Evolutionary conservation across 2,888 invertebrate species (phyloP), one percentile per base, ranked within the genome.

Genomic region (Luperina testacea): DNA sequence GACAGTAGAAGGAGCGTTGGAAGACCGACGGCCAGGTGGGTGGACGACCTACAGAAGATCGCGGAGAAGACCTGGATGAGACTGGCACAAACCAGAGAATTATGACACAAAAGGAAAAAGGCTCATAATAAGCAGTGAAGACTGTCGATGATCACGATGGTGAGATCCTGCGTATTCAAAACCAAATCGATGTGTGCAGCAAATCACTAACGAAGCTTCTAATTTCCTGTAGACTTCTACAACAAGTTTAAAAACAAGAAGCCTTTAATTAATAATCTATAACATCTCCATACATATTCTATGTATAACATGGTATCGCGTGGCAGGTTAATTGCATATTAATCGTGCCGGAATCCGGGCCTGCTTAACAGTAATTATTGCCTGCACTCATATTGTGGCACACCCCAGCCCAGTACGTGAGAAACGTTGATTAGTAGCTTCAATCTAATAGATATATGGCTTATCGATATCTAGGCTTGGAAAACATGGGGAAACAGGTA

Each of bases 281-380:
- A 87, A 83, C 87, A 87, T 85, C 85, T 81, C 88, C 83, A 87
- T 89, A 89, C 80, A 84, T 87, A 87, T 83, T 83, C 81, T 81
- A 75, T 61, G 72, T 65, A 82, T 53, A 86, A 80, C 84, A 84
- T 82, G 87, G 87, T 88, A 89, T 89, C 88, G 88, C 89, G 84
- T 92, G 93, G 92, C 93, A 93, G 89, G 81, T 91, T 93, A 93
- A 93, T 93, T 93, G 91, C 92, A 91, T 92, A 92, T 93, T 93
- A 93, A 93, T 92, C 89, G 87, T 88, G 81, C 77, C 85, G 89
- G 92, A 92, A 91, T 92, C 91, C 90, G 85, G 90, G 83, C 89
- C 91, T 90, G 90, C 90, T 92, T 92, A 92, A 80, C 89, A 88
- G 91, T 93, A 93, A 93, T 93, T 92, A 93, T 91, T 90, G 90